These are phyloP conservation scores for Coreoperca whiteheadi DNA, from an alignment of 2,113 vertebrate species.

Conservation along the genomic window DNA sequence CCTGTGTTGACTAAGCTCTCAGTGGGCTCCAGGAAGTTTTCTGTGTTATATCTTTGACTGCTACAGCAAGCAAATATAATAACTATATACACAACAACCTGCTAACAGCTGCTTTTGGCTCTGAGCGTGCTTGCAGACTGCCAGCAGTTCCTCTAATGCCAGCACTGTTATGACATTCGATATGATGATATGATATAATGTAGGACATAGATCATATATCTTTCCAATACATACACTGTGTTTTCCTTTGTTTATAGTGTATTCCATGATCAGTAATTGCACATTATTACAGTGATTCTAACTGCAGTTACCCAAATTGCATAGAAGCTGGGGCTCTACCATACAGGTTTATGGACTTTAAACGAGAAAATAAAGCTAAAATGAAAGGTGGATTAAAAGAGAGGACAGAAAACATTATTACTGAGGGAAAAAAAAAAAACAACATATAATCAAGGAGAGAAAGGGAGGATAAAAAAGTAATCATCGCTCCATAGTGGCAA, in stretches of 20 bases:
- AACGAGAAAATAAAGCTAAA: background rate
- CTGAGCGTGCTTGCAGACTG: constrained; percentile 3
- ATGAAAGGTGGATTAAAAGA: background rate
- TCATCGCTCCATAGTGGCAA: constrained; percentile 46
- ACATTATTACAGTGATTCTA: background rate
- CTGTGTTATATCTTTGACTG: constrained; percentile 39
- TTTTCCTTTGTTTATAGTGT: background rate
- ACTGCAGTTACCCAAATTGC: background rate
- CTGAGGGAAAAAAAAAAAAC: constrained; percentile 17
- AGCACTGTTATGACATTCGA: constrained; percentile 4
- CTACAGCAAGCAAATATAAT: constrained; percentile 42
- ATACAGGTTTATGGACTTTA: background rate
- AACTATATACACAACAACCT: constrained; percentile 46
- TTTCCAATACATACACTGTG: background rate
- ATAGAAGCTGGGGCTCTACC: constrained; percentile 5
- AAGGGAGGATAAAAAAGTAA: constrained; percentile 43
- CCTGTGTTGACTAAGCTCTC: constrained; percentile 61
- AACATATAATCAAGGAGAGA: constrained; percentile 16
- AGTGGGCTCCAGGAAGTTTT: constrained; percentile 33
- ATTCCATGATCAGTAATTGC: constrained; percentile 5
- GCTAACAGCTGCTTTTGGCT: constrained; percentile 57
- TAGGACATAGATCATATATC: background rate
- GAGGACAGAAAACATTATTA: background rate
- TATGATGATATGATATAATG: constrained; percentile 22
- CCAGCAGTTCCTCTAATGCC: constrained; percentile 36